Base-by-base conservation (phyloP, 64 coral and sea anemone genomes). In the Porites lutea region DNA sequence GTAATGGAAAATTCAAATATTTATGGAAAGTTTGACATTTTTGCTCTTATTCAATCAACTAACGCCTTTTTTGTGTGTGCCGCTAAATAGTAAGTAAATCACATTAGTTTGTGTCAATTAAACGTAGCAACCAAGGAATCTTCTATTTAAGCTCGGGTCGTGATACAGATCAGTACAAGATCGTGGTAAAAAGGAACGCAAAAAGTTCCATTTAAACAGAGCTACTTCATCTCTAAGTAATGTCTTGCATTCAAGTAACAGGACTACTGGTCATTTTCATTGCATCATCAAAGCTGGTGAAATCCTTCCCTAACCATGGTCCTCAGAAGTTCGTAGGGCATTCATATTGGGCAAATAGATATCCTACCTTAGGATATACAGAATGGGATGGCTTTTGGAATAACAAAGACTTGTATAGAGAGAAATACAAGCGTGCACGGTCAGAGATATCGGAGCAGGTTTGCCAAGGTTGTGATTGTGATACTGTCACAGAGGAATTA, bases 381-480 rank as follows among this genome's bases (percentile, higher is more conserved):
- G 91, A 90, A 53, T 96, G 95, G 91, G 45, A 92, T 55, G 95
- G 95, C 1, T 90, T 96, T 96, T 96, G 95, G 95, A 96, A 96
- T 65, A 88, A 75, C 7, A 0, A 64, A 14, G 13, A 55, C 64
- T 44, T 19, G 53, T 87, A 80, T 2, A 52, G 80, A 37, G 23
- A 48, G 43, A 4, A 73, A 9, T 96, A 96, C 67, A 48, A 93
- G 7, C 75, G 95, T 90, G 10, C 5, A 8, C 3, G 0, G 3
- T 69, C 79, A 8, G 79, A 96, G 20, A 67, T 13, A 19, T 44
- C 27, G 13, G 77, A 19, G 4, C 6, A 10, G 57, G 10, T 11
- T 0, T 96, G 95, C 46, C 1, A 13, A 14, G 65, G 74, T 2
- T 96, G 95, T 69, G 5, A 12, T 18, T 96, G 94, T 45, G 59